Percentiles rank a stretch among this genome's conserved stretches.
Conservation (phyloP, 2,797 vertebrate genomes). For the Nannoperca australis region DNA sequence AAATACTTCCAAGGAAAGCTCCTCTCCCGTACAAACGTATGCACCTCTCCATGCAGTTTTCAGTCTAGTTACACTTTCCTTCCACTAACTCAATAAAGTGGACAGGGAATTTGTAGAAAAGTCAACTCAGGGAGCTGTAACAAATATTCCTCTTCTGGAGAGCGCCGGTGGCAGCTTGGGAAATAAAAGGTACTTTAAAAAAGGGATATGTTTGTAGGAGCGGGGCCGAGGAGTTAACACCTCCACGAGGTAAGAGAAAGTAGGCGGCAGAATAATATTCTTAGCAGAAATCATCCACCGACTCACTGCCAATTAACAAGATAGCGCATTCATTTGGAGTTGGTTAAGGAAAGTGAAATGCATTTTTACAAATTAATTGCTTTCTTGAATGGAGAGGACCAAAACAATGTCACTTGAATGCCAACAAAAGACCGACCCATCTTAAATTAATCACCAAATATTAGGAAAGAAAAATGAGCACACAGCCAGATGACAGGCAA, state of each 20-base stretch:
- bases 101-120: conserved; percentile 26
- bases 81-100: conserved; percentile 29
- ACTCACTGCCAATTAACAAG: conserved; percentile 7
- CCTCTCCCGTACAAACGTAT: conserved; percentile 3
- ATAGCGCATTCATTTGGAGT: not conserved
- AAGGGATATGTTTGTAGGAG: conserved; percentile 4
- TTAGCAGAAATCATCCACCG: conserved; percentile 7
- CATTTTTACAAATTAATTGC: conserved; percentile 28
- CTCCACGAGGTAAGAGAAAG: not conserved
- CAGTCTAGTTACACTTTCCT: conserved; percentile 25
- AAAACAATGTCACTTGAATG: conserved; percentile 24
- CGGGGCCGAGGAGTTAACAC: not conserved
- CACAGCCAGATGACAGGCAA: conserved; percentile 11
- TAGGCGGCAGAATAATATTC: not conserved
- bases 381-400: conserved; percentile 25
- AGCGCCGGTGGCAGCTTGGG: not conserved
- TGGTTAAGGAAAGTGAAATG: conserved; percentile 10
- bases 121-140: conserved; percentile 14
- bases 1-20: conserved; percentile 9
- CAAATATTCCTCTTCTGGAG: conserved; percentile 3
- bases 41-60: not conserved
- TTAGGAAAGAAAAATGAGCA: conserved; percentile 38
- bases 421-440: not conserved
- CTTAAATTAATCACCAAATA: conserved; percentile 46
- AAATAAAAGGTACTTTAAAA: conserved; percentile 8